Evolutionary conservation across 2,888 invertebrate genomes (phyloP).

Genomic region (Apamea monoglypha): DNA sequence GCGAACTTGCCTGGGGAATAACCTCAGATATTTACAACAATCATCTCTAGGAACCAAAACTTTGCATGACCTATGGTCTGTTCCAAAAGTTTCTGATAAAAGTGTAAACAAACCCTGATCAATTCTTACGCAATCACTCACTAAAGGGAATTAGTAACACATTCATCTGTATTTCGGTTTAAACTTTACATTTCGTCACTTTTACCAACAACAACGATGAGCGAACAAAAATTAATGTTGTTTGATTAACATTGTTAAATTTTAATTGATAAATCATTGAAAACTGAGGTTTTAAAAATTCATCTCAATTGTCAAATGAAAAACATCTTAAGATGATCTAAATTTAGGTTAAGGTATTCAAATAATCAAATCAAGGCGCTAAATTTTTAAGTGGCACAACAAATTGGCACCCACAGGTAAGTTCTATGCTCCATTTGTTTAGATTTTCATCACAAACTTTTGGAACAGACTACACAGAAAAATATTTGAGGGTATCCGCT

Average conservation of each 20-base stretch:
- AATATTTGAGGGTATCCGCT: neutral
- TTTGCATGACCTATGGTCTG: too few relatives aligned
- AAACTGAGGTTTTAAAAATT: too few relatives aligned
- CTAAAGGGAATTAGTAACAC: neutral
- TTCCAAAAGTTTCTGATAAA: too few relatives aligned
- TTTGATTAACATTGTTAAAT: neutral
- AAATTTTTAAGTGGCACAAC: neutral
- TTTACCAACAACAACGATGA: too few relatives aligned
- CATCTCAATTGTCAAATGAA: neutral
- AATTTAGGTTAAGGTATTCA: neutral
- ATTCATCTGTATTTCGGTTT: neutral
- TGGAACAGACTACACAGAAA: neutral
- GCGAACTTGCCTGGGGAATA: constrained; percentile 95
- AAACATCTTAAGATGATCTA: too few relatives aligned
- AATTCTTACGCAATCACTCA: neutral
- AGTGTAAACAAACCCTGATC: too few relatives aligned
- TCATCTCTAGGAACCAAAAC: neutral
- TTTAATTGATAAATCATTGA: neutral
- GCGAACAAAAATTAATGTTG: too few relatives aligned
- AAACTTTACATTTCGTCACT: neutral
- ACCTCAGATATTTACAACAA: neutral
- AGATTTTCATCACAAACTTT: neutral
- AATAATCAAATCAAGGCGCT: neutral
- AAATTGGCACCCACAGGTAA: neutral
- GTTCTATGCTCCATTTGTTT: neutral